Conservation (phyloP, 53 echinoderm and acorn worm genomes). For the Zoroaster sp. region DNA sequence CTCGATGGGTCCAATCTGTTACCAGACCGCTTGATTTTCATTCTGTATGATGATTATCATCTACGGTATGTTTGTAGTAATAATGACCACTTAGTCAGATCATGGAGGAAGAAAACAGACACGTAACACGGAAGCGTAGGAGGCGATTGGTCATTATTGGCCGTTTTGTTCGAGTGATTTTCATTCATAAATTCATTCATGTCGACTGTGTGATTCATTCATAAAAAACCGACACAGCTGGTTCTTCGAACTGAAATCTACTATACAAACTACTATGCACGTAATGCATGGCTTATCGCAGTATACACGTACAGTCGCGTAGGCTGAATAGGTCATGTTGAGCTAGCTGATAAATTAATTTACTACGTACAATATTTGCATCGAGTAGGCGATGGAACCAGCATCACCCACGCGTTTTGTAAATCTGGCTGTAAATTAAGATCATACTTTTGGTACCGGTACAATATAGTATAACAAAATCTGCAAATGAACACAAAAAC, state of each 20-base stretch:
- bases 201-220: conserved; percentile 28
- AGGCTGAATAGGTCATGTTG: background rate
- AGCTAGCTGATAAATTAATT: background rate
- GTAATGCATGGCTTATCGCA: background rate
- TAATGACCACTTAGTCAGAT: background rate
- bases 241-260: background rate
- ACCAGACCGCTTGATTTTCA: too few species aligned
- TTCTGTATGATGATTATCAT: background rate
- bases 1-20: too few species aligned
- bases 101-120: background rate
- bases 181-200: background rate
- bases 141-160: background rate
- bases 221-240: conserved; percentile 41
- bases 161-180: background rate
- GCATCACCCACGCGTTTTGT: background rate
- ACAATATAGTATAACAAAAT: too few species aligned
- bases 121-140: too few species aligned
- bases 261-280: background rate
- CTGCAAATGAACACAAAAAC: too few species aligned
- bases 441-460: too few species aligned
- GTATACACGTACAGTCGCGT: too few species aligned
- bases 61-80: background rate
- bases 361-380: too few species aligned
- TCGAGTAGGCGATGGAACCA: too few species aligned
- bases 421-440: background rate